phyloP scores from a whole-genome alignment of 37 sponge, comb jelly and placozoan species.

The Geodia barretti region DNA sequence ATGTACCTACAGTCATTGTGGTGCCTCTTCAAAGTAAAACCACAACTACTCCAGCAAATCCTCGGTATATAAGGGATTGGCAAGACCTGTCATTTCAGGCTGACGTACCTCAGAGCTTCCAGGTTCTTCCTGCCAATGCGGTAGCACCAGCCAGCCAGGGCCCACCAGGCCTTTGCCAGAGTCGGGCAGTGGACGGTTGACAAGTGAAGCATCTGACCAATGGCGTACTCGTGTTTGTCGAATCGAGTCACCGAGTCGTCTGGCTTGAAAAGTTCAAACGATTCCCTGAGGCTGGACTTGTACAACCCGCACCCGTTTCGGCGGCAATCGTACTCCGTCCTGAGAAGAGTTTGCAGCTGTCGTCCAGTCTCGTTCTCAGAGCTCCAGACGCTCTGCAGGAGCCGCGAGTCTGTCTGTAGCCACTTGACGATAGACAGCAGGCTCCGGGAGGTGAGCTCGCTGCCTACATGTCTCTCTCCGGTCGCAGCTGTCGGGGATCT shows the following conservation, averaged over 20 bases:
- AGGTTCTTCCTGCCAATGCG: conserved; percentile 85
- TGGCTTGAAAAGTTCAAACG: conserved; percentile 69
- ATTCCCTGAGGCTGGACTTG: conserved; percentile 9
- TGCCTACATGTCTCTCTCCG: conserved; percentile 29
- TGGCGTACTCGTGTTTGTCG: conserved; percentile 74
- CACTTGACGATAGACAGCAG: conserved; percentile 75
- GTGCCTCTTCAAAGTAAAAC: no score
- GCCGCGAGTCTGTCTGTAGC: conserved; percentile 63
- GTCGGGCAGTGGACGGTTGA: conserved; percentile 78
- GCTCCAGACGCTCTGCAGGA: conserved; percentile 69
- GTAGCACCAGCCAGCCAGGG: conserved; percentile 93
- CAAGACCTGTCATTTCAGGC: no score
- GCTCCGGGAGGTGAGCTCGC: conserved; percentile 56
- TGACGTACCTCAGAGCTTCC: conserved; percentile 72
- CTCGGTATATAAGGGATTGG: no score
- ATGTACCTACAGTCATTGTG: conserved; percentile 5
- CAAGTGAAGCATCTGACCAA: conserved; percentile 83
- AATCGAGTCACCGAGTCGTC: conserved; percentile 76
- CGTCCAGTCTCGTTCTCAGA: conserved; percentile 37
- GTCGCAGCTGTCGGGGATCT: no score
- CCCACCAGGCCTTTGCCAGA: conserved; percentile 89
- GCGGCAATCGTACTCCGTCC: conserved; percentile 54
- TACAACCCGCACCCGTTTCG: conserved; percentile 56
- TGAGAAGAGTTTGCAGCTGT: conserved; percentile 36
- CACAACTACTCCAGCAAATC: no score